Evolutionary conservation across 2,113 vertebrate species (phyloP), one percentile per base, ranked within the genome.

Genomic region (Garra rufa): DNA sequence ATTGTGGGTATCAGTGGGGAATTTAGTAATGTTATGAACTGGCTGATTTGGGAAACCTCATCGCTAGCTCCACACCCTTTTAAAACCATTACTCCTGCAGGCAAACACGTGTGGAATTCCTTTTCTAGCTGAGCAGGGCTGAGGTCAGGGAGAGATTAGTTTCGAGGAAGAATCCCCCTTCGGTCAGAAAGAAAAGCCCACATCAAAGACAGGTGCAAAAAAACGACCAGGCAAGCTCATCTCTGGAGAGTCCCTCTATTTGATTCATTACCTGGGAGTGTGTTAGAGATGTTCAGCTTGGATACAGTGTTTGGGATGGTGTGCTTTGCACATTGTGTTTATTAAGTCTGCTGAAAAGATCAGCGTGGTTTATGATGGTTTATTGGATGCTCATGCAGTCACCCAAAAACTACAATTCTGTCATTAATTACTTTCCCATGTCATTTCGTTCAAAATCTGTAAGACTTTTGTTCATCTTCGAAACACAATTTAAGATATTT

Each of bases 81-180:
- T 74, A 81, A 83, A 85, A 85, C 14, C 81, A 86, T 85, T 87
- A 85, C 81, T 89, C 82, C 81, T 85, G 82, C 83, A 89, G 77
- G 84, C 83, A 87, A 87, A 85, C 88, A 85, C 74, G 73, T 85
- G 55, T 76, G 86, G 85, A 87, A 87, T 88, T 83, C 81, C 52
- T 78, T 55, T 43, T 55, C 46, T 59, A 87, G 38, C 76, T 48
- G 43, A 14, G 28, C 71, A 76, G 30, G 74, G 30, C 61, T 85
- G 83, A 87, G 84, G 88, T 87, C 88, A 89, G 76, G 30, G 11
- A 44, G n/a, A 79, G 70, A 84, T 89, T 76, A 75, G 30, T 80
- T 85, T 83, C 55, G 61, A 52, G 63, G 77, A 83, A 84, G 86
- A 85, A 81, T 83, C 83, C 71, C 85, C 73, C 71, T 7, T 77